These are phyloP conservation scores for Clarias gariepinus DNA, from an alignment of 2,113 vertebrate species.

Conservation along the genomic window DNA sequence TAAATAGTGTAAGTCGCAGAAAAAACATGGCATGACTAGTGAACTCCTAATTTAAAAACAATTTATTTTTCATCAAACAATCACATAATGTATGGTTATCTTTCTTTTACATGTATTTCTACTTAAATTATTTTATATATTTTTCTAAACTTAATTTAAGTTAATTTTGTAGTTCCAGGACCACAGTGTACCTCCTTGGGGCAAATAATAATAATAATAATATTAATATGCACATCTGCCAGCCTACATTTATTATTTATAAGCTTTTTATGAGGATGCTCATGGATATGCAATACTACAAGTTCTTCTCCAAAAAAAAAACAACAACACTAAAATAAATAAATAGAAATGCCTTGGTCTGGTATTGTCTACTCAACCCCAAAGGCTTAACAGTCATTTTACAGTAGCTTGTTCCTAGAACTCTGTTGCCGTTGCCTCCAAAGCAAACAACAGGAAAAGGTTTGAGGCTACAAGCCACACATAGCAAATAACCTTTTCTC, in stretches of 20 bases:
- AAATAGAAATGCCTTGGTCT: neutral
- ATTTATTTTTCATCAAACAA: neutral
- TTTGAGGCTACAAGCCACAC: slow-evolving; percentile 9
- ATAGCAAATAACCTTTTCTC: slow-evolving; percentile 12
- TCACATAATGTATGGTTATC: neutral
- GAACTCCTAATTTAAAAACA: neutral
- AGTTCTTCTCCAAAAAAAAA: neutral
- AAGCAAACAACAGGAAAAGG: slow-evolving; percentile 40
- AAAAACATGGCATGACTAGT: neutral
- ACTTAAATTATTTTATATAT: neutral
- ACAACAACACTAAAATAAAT: neutral
- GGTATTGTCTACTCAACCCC: neutral
- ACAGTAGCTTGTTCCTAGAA: neutral
- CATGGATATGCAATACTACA: neutral
- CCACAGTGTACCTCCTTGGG: neutral
- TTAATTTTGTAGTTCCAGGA: neutral
- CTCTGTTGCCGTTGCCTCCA: neutral
- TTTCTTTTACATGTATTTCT: neutral
- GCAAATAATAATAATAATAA: neutral
- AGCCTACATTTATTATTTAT: neutral
- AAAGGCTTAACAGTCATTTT: neutral
- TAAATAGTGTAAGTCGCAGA: neutral
- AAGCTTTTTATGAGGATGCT: neutral
- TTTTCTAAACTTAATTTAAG: too few species aligned
- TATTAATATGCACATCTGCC: neutral